Conservation (phyloP, 1,140 invertebrate genomes). For the Brachionus paranguensis region DNA sequence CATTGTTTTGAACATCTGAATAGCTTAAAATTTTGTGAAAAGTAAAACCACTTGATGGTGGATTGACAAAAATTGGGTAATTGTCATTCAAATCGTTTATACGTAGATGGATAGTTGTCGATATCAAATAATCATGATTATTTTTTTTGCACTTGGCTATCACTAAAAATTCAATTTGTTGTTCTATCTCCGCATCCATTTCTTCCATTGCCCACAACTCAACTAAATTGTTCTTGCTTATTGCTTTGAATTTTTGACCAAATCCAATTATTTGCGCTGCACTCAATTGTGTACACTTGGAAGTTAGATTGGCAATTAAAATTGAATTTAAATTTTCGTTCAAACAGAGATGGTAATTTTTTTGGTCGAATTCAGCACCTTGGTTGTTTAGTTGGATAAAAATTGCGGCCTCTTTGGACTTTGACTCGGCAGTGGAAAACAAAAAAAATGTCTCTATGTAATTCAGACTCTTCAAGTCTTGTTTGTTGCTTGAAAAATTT, state of each 20-base stretch:
- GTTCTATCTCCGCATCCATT: not conserved
- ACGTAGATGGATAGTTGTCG: not conserved
- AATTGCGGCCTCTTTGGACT: not conserved
- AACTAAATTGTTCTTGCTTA: not conserved
- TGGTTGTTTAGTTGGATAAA: not conserved
- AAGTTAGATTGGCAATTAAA: not conserved
- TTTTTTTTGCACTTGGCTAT: not conserved
- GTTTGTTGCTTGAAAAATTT: not conserved
- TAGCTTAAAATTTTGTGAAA: not conserved
- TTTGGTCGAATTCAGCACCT: not conserved
- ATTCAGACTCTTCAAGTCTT: not conserved
- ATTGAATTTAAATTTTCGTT: not conserved
- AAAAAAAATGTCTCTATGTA: not conserved
- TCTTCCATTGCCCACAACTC: not conserved
- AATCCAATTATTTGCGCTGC: not conserved
- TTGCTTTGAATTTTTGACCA: not conserved
- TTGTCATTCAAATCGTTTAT: conserved; percentile 5
- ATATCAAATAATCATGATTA: not conserved
- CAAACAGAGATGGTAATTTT: not conserved
- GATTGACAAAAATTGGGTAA: not conserved
- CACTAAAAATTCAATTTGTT: not conserved
- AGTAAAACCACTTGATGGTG: not conserved
- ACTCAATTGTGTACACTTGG: not conserved
- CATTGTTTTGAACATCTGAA: not conserved
- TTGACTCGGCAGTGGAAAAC: not conserved